Base-by-base conservation (phyloP, 2,797 vertebrate genomes). In the Allobates femoralis region DNA sequence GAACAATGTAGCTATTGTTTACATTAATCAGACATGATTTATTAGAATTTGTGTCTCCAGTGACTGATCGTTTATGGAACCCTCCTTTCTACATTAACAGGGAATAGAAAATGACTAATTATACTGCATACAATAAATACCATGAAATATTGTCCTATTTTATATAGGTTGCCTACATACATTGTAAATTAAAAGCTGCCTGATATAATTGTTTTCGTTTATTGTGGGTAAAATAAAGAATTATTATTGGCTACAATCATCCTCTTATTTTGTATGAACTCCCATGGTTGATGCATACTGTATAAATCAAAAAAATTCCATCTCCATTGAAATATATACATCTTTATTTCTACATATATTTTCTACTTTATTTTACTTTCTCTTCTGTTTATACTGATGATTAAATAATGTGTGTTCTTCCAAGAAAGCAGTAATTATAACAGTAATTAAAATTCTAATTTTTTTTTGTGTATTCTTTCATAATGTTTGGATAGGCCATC, bases 401-500 rank as follows among this genome's bases (percentile, higher is more conserved):
- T 67, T 67, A 64, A 28, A 64, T 64, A 28, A 23, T 26, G 10
- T 26, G 12, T 12, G 62, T 64, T 3, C 14, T 30, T 28, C 6
- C 3, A 7, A 69, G 19, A 34, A 34, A 37, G 8, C 10, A 19
- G 32, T 4, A 11, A 11, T 67, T 23, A 53, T 18, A 53, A 53
- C 51, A 5, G 15, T 6, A 18, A n/a, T 73, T 32, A 82, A 69
- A 73, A 82, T 58, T 82, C 81, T 56, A 82, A 16, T 66, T 76
- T 85, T n/a, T 82, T 82, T 19, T 82, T 82, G 41, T 82, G 81
- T n/a, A 82, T 82, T 21, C 81, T 71, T 73, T 82, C 81, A 2
- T 55, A 82, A 34, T 82, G 81, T 46, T 82, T 82, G 5, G 81
- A 30, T 10, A 84, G 46, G 26, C 83, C 71, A 7, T 76, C 58